Evolutionary conservation across 1,140 invertebrate genomes (phyloP).

Genomic region (Lutraria rhynchaena): DNA sequence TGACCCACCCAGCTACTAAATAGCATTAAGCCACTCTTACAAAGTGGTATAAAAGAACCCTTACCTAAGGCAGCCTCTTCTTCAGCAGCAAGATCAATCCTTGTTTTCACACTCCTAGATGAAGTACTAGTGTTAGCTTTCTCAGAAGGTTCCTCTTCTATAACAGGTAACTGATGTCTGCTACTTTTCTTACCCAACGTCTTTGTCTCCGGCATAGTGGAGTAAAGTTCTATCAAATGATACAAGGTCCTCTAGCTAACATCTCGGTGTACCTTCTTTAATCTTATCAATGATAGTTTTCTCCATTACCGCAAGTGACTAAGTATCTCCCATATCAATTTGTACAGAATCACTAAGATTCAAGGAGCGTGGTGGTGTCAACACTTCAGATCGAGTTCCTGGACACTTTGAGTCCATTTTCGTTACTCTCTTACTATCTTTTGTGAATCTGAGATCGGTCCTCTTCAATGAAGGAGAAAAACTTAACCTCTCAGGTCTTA

Average conservation of each 20-base stretch:
- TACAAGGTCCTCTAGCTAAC: slow-evolving; percentile 98
- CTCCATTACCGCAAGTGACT: slow-evolving; percentile 79
- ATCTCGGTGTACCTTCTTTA: slow-evolving; percentile 87
- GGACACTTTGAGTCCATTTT: slow-evolving; percentile 53
- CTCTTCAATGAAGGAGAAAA: slow-evolving; percentile 53
- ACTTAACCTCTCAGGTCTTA: slow-evolving; percentile 58
- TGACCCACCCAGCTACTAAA: too few relatives aligned
- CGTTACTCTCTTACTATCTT: slow-evolving; percentile 58
- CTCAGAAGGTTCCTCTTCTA: slow-evolving; percentile 73
- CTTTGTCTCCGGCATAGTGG: slow-evolving; percentile 96
- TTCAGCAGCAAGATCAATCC: slow-evolving; percentile 54
- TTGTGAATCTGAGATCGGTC: slow-evolving; percentile 58
- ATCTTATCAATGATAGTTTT: slow-evolving; percentile 82
- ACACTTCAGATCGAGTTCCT: slow-evolving; percentile 56
- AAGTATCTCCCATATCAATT: slow-evolving; percentile 80
- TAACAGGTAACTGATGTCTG: slow-evolving; percentile 72
- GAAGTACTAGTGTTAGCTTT: slow-evolving; percentile 64
- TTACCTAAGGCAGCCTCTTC: slow-evolving; percentile 61
- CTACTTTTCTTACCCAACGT: slow-evolving; percentile 87
- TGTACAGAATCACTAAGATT: slow-evolving; percentile 81
- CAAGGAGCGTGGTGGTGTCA: slow-evolving; percentile 76
- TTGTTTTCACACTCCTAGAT: slow-evolving; percentile 55
- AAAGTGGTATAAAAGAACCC: too few relatives aligned
- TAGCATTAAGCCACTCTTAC: too few relatives aligned
- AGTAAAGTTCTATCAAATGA: slow-evolving; percentile 95